Evolutionary conservation across 2,113 vertebrate species (phyloP).

Genomic region (Murina feae): DNA sequence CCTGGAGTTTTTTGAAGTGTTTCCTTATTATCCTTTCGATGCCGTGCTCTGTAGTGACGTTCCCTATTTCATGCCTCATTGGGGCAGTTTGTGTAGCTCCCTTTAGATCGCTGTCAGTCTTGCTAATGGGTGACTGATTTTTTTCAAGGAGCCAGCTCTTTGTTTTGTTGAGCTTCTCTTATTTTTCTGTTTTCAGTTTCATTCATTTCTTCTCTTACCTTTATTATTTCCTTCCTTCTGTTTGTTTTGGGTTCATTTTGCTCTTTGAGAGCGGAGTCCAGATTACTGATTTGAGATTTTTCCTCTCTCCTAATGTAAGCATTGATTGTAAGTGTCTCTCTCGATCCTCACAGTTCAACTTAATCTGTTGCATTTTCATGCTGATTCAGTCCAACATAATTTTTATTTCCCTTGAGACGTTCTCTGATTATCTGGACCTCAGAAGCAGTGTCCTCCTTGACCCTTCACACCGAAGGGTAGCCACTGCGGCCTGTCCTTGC

Average conservation of each 20-base stretch:
- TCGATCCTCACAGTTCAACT: neutral
- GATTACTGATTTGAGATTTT: neutral
- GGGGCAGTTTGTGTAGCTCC: too few relatives aligned
- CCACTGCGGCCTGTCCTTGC: too few relatives aligned
- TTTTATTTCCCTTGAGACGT: neutral
- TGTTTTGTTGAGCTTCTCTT: neutral
- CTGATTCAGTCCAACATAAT: neutral
- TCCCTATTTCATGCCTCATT: too few relatives aligned
- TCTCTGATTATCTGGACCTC: neutral
- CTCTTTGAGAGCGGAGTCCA: neutral
- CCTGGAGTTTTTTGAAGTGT: neutral
- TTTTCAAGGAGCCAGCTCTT: neutral
- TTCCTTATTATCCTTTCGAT: too few relatives aligned
- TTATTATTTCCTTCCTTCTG: neutral
- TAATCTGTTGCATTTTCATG: neutral
- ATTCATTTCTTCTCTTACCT: neutral
- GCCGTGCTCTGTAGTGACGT: too few relatives aligned
- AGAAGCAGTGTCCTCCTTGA: neutral
- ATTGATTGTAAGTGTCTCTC: neutral
- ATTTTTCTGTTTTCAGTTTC: neutral
- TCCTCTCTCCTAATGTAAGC: neutral
- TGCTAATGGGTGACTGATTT: neutral
- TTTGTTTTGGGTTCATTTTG: neutral
- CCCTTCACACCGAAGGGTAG: neutral
- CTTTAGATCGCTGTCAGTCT: neutral